Evolutionary conservation across 2,797 vertebrate genomes (phyloP), one percentile per base, ranked within the genome.

Genomic region (Cheirogaleus major): DNA sequence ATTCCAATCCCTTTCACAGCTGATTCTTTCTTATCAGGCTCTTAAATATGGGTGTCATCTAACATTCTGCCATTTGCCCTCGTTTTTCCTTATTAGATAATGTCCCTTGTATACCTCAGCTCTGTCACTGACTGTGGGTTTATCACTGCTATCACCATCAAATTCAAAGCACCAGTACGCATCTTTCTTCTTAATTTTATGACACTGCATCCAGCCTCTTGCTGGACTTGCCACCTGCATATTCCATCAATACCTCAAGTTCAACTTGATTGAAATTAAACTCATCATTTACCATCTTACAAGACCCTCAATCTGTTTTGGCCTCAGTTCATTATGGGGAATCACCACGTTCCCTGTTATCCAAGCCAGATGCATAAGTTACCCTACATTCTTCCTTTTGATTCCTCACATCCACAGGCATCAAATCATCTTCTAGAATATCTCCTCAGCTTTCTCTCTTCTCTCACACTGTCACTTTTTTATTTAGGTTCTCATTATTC

Each of bases 241-340:
- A 79, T 69, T 80, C 14, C 43, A 63, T 38, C 73, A 35, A 32
- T 80, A 65, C 22, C 5, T 85, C 32, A 76, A 69, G 27, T 89
- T 83, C 79, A 94, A 65, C 18, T 18, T 67, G 50, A 89, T 7
- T 89, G 52, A 89, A 93, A 87, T 72, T 45, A 84, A 90, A 87
- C 55, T 86, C 41, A 76, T 70, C 35, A 18, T 72, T 70, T 88
- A 72, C 13, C 25, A 78, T 50, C 75, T 69, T 93, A 61, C 3
- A 41, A 94, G 81, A 48, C 5, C 38, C 12, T 94, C 43, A 32
- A 7, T 82, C 59, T 88, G 61, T 38, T 91, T 83, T 43, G 72
- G 22, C 41, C 5, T 63, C 41, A n/a, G 43, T 55, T 83, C 45
- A 32, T n/a, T 80, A 30, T 78, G 67, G 50, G 75, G 55, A 89